Base-by-base conservation (phyloP, 2,888 invertebrate genomes). In the Epinotia brunnichana region DNA sequence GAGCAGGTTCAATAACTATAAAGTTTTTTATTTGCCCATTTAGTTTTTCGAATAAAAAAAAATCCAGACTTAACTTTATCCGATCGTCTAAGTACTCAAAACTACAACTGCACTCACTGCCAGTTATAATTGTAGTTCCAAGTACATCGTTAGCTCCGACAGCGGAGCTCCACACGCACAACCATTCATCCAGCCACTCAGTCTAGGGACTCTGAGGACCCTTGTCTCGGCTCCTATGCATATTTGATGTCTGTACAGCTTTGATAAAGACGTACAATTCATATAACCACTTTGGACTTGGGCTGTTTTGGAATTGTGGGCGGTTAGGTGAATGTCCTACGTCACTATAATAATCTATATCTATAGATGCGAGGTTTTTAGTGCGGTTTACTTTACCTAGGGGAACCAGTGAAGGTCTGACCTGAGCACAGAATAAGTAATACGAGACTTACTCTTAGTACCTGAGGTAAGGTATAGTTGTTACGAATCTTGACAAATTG, bases 71-170 rank as follows among this genome's bases (percentile, higher is more conserved):
- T 15, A 13, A 3, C 41, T 1, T 3, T 13, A n/a, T 15, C 5
- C 15, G 48, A 48, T 7, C n/a, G 41, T 13, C 11, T 48, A n/a
- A 4, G 1, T 39, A 19, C 35, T 60, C 17, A 60, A 60, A 60
- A 57, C 35, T 21, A 29, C 9, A 19, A 19, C 53, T 19, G 10
- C 53, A 53, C 10, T 53, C 19, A 53, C 11, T 17, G 2, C 19
- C 17, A 17, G 17, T 0, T 10, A 19, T 15, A 29, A 44, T 41
- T 44, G 21, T n/a, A 17, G 41, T 60, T 13, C 60, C 70, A 75
- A 75, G 70, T 63, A 69, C 76, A 75, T 81, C 78, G 77, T 79
- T 81, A 80, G 74, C 69, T 68, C 67, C 74, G 74, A 75, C 78
- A 77, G 74, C 73, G 75, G 77, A 72, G 73, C 75, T 75, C 74